Conservation (phyloP, 2,113 vertebrate genomes). For the Calypte anna region DNA sequence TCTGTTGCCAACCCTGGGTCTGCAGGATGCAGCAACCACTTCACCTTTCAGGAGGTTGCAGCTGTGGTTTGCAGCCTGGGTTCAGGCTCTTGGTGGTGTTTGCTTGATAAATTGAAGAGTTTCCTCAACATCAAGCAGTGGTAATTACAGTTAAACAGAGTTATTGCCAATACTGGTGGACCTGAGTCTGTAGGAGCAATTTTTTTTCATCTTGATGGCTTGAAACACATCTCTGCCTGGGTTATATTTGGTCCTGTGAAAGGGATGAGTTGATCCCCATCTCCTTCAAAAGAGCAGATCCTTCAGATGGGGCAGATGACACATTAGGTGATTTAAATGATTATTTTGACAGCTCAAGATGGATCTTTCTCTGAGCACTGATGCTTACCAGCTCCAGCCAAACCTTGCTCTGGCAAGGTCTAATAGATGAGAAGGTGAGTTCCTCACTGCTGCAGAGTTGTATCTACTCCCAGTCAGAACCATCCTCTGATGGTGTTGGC, state of each 20-base stretch:
- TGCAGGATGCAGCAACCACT: neutral
- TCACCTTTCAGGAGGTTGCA: conserved; percentile 2
- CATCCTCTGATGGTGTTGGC: neutral
- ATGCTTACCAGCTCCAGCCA: neutral
- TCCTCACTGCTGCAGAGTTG: neutral
- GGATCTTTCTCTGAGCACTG: neutral
- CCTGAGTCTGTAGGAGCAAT: neutral
- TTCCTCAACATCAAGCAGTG: neutral
- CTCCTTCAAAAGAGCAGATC: neutral
- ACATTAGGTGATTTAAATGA: neutral
- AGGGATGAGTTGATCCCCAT: neutral
- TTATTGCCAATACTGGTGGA: neutral
- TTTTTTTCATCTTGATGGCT: neutral
- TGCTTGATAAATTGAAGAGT: neutral
- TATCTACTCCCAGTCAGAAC: neutral
- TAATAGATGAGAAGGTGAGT: neutral
- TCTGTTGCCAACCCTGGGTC: neutral
- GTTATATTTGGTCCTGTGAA: neutral
- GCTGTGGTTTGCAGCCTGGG: neutral
- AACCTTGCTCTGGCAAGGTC: neutral
- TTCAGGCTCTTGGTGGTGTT: neutral
- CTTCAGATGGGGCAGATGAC: neutral
- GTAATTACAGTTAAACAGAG: neutral
- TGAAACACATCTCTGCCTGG: neutral
- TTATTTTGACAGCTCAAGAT: neutral